Evolutionary conservation across 2,113 vertebrate genomes (phyloP), one percentile per base, ranked within the genome.

Genomic region (Corythaixoides concolor): DNA sequence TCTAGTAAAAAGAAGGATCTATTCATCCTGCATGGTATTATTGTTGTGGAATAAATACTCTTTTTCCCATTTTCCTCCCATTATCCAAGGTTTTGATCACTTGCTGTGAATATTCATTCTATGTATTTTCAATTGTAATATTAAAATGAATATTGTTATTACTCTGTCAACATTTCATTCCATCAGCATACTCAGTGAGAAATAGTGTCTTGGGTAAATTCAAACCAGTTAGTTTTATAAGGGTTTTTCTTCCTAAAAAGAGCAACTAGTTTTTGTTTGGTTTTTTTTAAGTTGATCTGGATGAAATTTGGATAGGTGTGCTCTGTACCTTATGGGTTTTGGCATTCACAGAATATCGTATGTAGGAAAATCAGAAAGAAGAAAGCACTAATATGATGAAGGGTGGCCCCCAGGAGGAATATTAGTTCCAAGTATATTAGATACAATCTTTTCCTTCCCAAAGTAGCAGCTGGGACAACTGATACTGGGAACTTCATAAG

Each of bases 1-100:
- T 91, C 12, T 88, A 76, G 56, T 78, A 70, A 95, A 96, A 16
- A 86, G 79, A 90, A 88, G n/a, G 5, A 90, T 83, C 50, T 74
- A 74, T 78, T 49, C 35, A 94, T 79, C 53, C 24, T 67, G 41
- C n/a, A 55, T 39, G 56, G 41, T 59, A 59, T 52, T 77, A 67
- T 39, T 93, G 69, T 85, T 83, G 28, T 80, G 28, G 56, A 95
- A 75, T 69, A 85, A 84, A 53, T 81, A 50, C 93, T 35, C 21
- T 96, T 90, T 92, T 95, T 45, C 15, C 9, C 3, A 50, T 94
- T 93, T 83, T 63, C 18, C 6, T 85, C 19, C 68, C 70, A 16
- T 91, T 93, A 90, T 63, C 75, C 55, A 85, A 60, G 85, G 33
- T 63, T 95, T 85, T 89, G 58, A 81, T 66, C 9, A 2, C 41